A percentile compares a stretch with the other conserved stretches of the same genome.
Evolutionary conservation across 2,113 vertebrate species (phyloP).

Genomic region (Heterotis niloticus): DNA sequence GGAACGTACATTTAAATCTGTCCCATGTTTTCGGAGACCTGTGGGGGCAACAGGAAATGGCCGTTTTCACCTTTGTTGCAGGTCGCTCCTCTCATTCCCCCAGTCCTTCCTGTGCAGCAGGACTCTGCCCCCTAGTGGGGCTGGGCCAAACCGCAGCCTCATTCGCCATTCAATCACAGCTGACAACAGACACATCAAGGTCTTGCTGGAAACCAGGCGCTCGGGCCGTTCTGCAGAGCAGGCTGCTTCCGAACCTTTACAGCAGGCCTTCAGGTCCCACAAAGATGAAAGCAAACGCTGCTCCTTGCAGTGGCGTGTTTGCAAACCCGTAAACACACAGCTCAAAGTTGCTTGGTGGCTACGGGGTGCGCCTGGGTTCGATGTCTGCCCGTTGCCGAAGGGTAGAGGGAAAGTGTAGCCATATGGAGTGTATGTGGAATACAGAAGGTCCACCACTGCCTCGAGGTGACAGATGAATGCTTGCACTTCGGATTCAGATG

Average conservation of each 20-base stretch:
- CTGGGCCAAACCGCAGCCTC: background rate
- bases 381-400: too few species aligned
- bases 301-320: background rate
- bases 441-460: background rate
- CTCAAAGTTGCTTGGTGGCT: background rate
- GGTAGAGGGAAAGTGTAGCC: background rate
- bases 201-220: background rate
- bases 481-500: background rate
- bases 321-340: background rate
- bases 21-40: too few species aligned
- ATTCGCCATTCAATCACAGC: background rate
- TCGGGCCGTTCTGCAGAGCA: background rate
- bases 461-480: background rate
- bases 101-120: too few species aligned
- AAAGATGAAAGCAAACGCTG: background rate
- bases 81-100: background rate
- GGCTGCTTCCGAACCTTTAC: background rate
- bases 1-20: too few species aligned
- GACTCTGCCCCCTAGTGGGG: constrained; percentile 7
- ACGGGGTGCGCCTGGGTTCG: background rate
- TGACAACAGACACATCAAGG: background rate
- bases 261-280: background rate
- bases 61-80: too few species aligned
- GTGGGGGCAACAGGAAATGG: too few species aligned
- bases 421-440: background rate